Evolutionary conservation across 1,140 invertebrate species (phyloP).

Genomic region (Procambarus clarkii): DNA sequence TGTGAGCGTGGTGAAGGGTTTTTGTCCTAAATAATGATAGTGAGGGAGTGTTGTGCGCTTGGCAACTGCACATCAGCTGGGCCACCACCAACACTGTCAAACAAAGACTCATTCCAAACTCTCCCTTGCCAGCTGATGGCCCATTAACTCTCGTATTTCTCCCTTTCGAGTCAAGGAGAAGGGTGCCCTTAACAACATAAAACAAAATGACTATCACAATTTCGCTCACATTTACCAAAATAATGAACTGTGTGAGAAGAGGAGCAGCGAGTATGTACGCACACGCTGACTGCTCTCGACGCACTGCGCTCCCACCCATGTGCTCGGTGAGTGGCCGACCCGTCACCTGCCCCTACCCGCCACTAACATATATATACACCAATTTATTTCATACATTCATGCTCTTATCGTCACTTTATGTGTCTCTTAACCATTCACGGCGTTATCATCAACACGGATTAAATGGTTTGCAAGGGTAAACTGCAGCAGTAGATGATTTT

Average conservation of each 20-base stretch:
- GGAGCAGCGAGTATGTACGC: constrained; percentile 33
- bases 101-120: not conserved
- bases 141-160: not conserved
- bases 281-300: constrained; percentile 1
- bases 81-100: not conserved
- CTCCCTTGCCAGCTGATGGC: not conserved
- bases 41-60: not conserved
- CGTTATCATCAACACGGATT: too few species aligned
- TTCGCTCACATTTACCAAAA: constrained; percentile 39
- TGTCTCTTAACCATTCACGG: too few species aligned
- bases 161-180: not conserved
- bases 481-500: too few species aligned
- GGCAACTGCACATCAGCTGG: constrained; percentile 7
- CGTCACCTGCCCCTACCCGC: not conserved
- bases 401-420: too few species aligned
- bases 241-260: constrained; percentile 29
- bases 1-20: not conserved
- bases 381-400: not conserved
- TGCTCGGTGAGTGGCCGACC: not conserved
- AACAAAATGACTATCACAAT: not conserved
- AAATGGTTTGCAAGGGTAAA: too few species aligned
- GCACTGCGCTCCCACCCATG: constrained; percentile 37
- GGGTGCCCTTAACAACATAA: not conserved
- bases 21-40: not conserved
- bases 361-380: not conserved